Evolutionary conservation across 2,113 vertebrate species (phyloP), one percentile per base, ranked within the genome.

Genomic region (Gracilinanus agilis): DNA sequence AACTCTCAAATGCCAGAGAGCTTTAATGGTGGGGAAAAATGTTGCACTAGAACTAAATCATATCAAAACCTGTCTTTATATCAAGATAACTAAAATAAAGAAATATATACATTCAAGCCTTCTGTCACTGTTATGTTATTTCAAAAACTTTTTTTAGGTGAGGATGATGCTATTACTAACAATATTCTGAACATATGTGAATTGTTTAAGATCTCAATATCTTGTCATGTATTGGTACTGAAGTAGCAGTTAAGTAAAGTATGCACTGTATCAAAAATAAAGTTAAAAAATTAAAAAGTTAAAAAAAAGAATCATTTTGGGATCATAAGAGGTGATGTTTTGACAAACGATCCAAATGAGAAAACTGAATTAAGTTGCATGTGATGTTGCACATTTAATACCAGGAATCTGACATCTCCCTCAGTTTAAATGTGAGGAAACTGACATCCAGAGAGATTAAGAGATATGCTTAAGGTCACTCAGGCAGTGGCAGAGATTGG

Each of bases 1-100:
- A 94, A 75, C 44, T 83, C 54, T 89, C 44, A 96, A 94, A 2
- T 8, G 40, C 34, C 54, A 88, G 40, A 89, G 58, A 53, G n/a
- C 75, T 91, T 89, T 44, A 54, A 21, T 40, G 40, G 21, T 83
- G 19, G 61, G 11, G 7, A 40, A n/a, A 83, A 83, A 83, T 83
- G 67, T 2, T 83, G 7, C 34, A 53, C 24, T 55, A 58, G 88
- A 19, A 93, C n/a, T 94, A 83, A 94, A 25, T 91, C 7, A 91
- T 90, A 92, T 44, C 19, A 90, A 34, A 54, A 9, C 19, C n/a
- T 40, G 6, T 40, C n/a, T 2, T 83, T 83, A 83, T 40, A 40
- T 34, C 16, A 40, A 40, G 19, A 6, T 40, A 40, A 40, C 6
- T 83, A 40, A 34, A 40, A 75, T 75, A 83, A 75, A 75, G 12